Percentiles rank a stretch among this genome's conserved stretches.
These are phyloP conservation scores for Apistogramma diplotaenia DNA, from an alignment of 2,113 vertebrate species.

Conservation along the genomic window DNA sequence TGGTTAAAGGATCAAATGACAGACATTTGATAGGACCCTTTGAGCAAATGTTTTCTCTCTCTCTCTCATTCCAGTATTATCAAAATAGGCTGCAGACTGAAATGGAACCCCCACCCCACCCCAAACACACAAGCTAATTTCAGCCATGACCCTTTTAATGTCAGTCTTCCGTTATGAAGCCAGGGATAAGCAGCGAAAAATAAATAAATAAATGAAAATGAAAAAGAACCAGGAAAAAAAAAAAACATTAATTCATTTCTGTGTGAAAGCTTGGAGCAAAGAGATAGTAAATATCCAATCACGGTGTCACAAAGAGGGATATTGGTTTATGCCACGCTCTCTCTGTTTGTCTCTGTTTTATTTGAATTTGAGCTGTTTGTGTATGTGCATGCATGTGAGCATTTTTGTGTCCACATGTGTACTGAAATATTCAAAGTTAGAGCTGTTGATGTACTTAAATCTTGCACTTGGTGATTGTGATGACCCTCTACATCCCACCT, in stretches of 20 bases:
- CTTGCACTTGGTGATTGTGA: not conserved
- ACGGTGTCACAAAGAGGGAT: constrained; percentile 40
- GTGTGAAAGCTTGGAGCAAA: constrained; percentile 40
- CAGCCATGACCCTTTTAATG: constrained; percentile 50
- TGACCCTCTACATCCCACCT: not conserved
- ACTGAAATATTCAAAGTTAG: not conserved
- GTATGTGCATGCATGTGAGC: not conserved
- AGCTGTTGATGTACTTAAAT: not conserved
- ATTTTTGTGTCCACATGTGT: not conserved
- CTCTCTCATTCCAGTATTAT: constrained; percentile 32
- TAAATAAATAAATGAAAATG: not conserved
- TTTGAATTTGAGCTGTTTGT: constrained; percentile 10
- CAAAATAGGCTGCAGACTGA: constrained; percentile 31
- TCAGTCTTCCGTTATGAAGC: constrained; percentile 51
- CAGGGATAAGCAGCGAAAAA: constrained; percentile 21
- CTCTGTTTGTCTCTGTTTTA: constrained; percentile 12
- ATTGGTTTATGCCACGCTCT: constrained; percentile 43
- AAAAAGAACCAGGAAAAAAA: not conserved
- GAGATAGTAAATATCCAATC: constrained; percentile 57
- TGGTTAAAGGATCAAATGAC: constrained; percentile 44
- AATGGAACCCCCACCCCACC: constrained; percentile 2
- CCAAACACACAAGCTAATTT: constrained; percentile 49
- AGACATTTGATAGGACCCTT: constrained; percentile 52
- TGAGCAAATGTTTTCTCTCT: constrained; percentile 35
- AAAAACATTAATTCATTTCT: constrained; percentile 19